Conservation (phyloP, 2,888 invertebrate genomes). For the Micoletzkya japonica region DNA sequence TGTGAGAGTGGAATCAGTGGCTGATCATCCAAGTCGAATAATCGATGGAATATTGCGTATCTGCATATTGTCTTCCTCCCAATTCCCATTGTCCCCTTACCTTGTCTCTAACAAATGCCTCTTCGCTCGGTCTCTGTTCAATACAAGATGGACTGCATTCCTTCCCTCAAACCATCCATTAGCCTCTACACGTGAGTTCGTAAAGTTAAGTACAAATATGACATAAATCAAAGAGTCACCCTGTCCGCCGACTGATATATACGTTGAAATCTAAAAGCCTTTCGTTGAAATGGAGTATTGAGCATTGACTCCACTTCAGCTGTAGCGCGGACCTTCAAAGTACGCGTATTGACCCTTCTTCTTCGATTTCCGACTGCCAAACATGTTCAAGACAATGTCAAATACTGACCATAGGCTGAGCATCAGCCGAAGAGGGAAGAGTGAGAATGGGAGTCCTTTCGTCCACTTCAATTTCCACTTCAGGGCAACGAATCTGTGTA, state of each 20-base stretch:
- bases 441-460: slow-evolving; percentile 9
- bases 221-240: background rate
- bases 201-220: too few species aligned
- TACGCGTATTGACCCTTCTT: too few species aligned
- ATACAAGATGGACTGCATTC: too few species aligned
- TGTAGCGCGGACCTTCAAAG: background rate
- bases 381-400: background rate
- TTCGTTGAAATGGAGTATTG: slow-evolving; percentile 11
- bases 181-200: too few species aligned
- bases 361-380: too few species aligned
- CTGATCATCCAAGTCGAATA: background rate
- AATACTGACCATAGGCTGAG: background rate
- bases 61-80: too few species aligned
- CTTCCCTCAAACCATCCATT: too few species aligned
- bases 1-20: slow-evolving; percentile 1
- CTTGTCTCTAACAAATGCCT: background rate
- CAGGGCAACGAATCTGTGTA: slow-evolving; percentile 2
- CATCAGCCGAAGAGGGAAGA: background rate
- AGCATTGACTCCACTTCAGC: background rate
- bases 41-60: too few species aligned
- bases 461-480: slow-evolving; percentile 18
- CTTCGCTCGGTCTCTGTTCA: too few species aligned
- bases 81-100: background rate
- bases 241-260: background rate
- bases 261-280: background rate